Conservation (phyloP, 2,888 invertebrate species). For the Pogonocherus hispidulus region DNA sequence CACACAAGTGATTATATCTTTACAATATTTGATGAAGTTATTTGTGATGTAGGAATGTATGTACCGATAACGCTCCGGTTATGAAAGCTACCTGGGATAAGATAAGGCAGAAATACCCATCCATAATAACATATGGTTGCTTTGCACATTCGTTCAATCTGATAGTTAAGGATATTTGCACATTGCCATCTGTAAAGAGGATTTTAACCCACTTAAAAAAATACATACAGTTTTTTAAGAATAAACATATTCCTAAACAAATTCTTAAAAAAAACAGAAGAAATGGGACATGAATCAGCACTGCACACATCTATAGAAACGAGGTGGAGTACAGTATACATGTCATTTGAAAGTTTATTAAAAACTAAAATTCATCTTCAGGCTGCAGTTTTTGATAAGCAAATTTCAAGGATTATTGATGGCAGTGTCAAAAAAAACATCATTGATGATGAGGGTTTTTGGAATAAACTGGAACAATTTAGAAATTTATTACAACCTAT, state of each 20-base stretch:
- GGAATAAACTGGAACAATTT: too few relatives aligned
- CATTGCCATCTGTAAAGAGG: neutral
- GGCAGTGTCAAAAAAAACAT: too few relatives aligned
- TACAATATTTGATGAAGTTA: too few relatives aligned
- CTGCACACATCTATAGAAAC: neutral
- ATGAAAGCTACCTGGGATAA: neutral
- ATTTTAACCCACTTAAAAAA: neutral
- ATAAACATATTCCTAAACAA: neutral
- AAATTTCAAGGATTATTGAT: too few relatives aligned
- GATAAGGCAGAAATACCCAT: neutral
- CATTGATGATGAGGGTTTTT: too few relatives aligned
- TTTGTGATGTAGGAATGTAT: too few relatives aligned
- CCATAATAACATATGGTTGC: neutral
- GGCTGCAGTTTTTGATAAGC: neutral
- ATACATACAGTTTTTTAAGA: neutral
- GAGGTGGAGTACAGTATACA: slow-evolving; percentile 1
- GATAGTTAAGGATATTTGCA: neutral
- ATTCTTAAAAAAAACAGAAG: neutral
- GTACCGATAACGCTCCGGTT: too few relatives aligned
- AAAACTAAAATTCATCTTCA: neutral
- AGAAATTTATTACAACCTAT: too few relatives aligned
- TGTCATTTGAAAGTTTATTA: neutral
- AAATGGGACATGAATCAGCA: neutral
- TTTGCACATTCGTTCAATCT: neutral
- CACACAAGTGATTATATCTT: too few relatives aligned